Conservation (phyloP, 2,888 invertebrate genomes). For the Morinoia aosen region DNA sequence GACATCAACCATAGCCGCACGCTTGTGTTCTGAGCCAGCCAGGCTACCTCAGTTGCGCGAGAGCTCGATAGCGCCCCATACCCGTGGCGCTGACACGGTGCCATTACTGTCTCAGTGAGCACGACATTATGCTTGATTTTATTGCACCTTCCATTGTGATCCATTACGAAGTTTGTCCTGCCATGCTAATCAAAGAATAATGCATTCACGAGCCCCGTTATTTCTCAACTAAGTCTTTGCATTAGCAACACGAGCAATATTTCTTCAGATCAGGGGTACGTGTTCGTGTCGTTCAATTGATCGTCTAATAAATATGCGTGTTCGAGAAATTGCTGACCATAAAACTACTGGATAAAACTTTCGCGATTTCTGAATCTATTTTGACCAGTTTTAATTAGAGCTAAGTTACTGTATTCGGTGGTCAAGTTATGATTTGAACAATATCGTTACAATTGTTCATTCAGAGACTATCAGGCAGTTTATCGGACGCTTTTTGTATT, state of each 20-base stretch:
- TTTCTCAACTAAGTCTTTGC: neutral
- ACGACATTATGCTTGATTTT: constrained; percentile 9
- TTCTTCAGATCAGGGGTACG: neutral
- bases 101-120: neutral
- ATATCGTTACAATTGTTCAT: neutral
- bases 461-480: neutral
- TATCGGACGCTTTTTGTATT: neutral
- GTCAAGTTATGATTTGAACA: neutral
- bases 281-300: neutral
- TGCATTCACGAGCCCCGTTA: neutral
- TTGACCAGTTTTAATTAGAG: neutral
- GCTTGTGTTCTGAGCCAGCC: neutral
- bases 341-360: neutral
- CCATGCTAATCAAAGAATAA: constrained; percentile 3
- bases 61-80: neutral
- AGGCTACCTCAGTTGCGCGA: neutral
- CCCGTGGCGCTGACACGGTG: neutral
- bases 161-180: constrained; percentile 24
- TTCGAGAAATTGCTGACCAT: neutral
- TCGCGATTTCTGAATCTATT: neutral
- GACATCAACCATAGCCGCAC: neutral
- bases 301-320: neutral
- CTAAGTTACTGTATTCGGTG: neutral
- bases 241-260: neutral
- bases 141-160: constrained; percentile 21